phyloP scores from a whole-genome alignment of 2,797 vertebrate species.

The Lepus townsendii region DNA sequence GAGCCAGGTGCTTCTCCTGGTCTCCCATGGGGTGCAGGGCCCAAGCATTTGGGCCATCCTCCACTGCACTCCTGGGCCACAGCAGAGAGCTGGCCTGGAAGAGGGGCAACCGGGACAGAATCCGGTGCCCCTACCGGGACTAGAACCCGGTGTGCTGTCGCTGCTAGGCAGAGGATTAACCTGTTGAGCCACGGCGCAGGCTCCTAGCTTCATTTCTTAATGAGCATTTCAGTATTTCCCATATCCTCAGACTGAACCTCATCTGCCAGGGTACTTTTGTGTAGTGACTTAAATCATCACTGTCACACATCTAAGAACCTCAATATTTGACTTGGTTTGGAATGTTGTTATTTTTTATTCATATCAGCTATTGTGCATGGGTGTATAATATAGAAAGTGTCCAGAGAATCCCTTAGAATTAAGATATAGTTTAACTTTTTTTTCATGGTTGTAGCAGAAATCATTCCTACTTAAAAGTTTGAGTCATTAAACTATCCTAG shows the following conservation, averaged over 20 bases:
- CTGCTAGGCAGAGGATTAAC: no score
- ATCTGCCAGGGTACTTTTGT: not conserved
- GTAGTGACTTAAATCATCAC: not conserved
- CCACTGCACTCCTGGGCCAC: no score
- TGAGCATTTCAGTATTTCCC: not conserved
- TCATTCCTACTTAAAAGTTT: not conserved
- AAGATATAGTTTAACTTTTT: not conserved
- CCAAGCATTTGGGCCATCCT: no score
- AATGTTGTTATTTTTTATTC: not conserved
- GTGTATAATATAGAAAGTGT: not conserved
- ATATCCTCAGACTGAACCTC: not conserved
- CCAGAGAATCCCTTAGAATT: not conserved
- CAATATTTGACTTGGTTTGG: not conserved
- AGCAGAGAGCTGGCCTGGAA: no score
- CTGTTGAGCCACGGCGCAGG: no score
- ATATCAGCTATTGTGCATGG: not conserved
- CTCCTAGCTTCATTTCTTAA: not conserved
- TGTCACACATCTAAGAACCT: not conserved
- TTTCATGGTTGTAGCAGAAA: no score
- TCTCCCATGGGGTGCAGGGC: no score
- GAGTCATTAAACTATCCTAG: not conserved
- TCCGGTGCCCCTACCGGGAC: no score
- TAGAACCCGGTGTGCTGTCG: no score
- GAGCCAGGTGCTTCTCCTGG: no score
- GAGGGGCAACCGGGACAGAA: no score